Evolutionary conservation across 2,797 vertebrate genomes (phyloP), one percentile per base, ranked within the genome.

Genomic region (Sebastes elongatus): DNA sequence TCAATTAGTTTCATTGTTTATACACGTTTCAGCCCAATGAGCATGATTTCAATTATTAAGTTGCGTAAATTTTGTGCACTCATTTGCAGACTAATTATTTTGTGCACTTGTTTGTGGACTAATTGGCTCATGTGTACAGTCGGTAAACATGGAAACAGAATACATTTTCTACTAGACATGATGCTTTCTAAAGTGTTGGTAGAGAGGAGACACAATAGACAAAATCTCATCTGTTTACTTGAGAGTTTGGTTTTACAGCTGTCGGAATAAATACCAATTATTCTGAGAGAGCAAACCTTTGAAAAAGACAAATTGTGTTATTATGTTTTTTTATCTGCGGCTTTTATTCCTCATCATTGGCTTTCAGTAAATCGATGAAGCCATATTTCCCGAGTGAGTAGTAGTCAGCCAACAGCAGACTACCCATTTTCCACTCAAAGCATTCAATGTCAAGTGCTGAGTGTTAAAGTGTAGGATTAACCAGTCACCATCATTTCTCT

Each of bases 401-500:
- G n/a, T 64, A 11, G 7, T 75, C 22, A 8, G 35, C 14, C 16
- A 25, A 33, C 23, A 35, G 28, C 11, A 35, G 63, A 66, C 20
- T 13, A 49, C 18, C 23, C 2, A 23, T 65, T 80, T 23, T 80
- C 5, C 7, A 13, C 64, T 67, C 14, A 71, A 27, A 33, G 22
- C 38, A 23, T 42, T 68, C 10, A 53, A 35, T 7, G 67, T 56
- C 20, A 65, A 23, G 60, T 72, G 2, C 42, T 28, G 52, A 27
- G 49, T 22, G 67, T 55, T 57, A 20, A 14, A 33, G 56, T 72
- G 16, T 74, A 83, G 46, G 22, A 79, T 83, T 74, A 85, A 89
- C 71, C 49, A 27, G 33, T 61, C 25, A 25, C 61, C 35, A 35
- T 79, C 2, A 59, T 76, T 72, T 42, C 53, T 81, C 22, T 66